Evolutionary conservation across 2,797 vertebrate species (phyloP), one percentile per base, ranked within the genome.

Genomic region (Gephyroberyx darwinii): DNA sequence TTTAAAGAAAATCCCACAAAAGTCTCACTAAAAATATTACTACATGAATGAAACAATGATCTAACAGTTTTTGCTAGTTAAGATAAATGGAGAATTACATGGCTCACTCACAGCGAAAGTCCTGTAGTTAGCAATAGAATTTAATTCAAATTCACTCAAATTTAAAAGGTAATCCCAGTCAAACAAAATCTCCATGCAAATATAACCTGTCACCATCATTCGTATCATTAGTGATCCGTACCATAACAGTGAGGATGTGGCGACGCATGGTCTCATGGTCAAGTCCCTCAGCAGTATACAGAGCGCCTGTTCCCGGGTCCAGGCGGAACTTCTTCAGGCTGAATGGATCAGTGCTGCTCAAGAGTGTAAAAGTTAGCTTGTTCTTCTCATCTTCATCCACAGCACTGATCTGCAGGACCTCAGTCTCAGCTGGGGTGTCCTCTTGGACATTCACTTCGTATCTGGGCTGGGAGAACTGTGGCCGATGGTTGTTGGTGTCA

Each of bases 401-500:
- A 1, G 98, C 97, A 52, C 91, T 95, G 89, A 99, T 93, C 70
- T 94, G 96, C 70, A 99, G 86, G 73, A 99, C 95, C 92, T 98
- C 96, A 0, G 95, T 95, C 10, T 96, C 96, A 0, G 94, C 93
- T 0, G 88, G 54, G 1, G 93, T 94, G 77, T 99, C 96, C 84
- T 99, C 98, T 0, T 95, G 93, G 77, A 99, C 94, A 37, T 91
- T 90, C 33, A 96, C 93, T 78, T 96, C 94, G 0, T 99, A 99
- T 74, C 93, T 93, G 17, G 93, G 89, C 85, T 95, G 78, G 2
- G 96, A 96, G 90, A 99, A 99, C 85, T 96, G 89, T 2, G 98
- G 98, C 20, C 97, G 94, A 75, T 99, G 97, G 89, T 99, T 97
- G 92, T 99, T 99, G 85, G 96, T 99, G 84, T 99, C 98, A 69